These are phyloP conservation scores for Linyphia triangularis DNA, from an alignment of 2,888 invertebrate species.

Conservation along the genomic window DNA sequence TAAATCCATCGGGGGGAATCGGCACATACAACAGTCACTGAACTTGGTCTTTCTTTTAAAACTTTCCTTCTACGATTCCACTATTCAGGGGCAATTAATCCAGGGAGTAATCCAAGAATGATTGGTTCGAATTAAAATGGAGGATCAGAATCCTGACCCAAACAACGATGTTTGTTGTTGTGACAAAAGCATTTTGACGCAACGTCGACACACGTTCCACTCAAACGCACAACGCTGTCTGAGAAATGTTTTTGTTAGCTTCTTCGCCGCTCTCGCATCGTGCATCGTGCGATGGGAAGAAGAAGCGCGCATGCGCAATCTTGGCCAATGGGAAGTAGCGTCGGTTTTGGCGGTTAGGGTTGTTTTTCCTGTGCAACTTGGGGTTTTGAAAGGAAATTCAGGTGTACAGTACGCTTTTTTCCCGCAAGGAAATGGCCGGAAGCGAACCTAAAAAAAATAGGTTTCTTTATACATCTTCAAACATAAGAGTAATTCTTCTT, in stretches of 20 bases:
- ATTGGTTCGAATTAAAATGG: not conserved
- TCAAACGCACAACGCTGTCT: conserved; percentile 10
- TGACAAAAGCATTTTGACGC: conserved; percentile 46
- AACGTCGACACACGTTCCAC: not conserved
- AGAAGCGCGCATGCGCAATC: conserved; percentile 55
- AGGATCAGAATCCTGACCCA: not conserved
- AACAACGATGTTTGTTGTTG: not conserved
- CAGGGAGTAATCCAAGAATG: conserved; percentile 48
- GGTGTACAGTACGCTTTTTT: not conserved
- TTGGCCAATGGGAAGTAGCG: conserved; percentile 51
- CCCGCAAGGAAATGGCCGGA: too few relatives aligned
- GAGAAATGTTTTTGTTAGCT: conserved; percentile 64
- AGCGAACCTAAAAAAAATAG: too few relatives aligned
- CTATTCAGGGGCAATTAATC: conserved; percentile 45
- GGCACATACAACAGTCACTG: conserved; percentile 43
- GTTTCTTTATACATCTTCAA: too few relatives aligned
- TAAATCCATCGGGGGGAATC: conserved; percentile 58
- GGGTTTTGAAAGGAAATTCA: too few relatives aligned
- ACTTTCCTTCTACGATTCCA: not conserved
- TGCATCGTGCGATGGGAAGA: conserved; percentile 56
- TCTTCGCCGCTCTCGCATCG: conserved; percentile 11
- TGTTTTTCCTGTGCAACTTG: conserved; percentile 33
- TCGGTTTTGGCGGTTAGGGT: conserved; percentile 46
- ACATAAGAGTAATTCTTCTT: too few relatives aligned
- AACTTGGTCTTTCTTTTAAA: conserved; percentile 44